These are phyloP conservation scores for Clarias fuscus DNA, from an alignment of 2,797 vertebrate genomes.

Conservation along the genomic window DNA sequence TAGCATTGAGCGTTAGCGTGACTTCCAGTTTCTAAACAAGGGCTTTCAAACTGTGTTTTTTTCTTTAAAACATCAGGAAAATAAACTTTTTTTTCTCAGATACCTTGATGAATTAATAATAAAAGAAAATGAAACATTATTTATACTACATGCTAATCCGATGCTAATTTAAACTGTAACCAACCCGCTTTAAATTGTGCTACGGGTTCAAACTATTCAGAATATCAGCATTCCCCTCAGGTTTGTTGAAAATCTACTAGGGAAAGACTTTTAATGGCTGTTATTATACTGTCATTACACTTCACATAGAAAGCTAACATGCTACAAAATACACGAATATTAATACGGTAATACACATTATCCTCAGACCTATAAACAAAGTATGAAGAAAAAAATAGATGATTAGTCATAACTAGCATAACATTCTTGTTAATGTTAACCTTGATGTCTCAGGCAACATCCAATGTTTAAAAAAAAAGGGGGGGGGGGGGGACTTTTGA, in stretches of 20 bases:
- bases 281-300: no score
- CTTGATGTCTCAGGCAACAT: no score
- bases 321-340: no score
- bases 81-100: background rate
- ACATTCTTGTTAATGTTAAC: no score
- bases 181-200: background rate
- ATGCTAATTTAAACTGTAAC: background rate
- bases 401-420: no score
- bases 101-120: background rate
- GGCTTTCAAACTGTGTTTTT: background rate
- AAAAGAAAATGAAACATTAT: background rate
- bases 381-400: background rate
- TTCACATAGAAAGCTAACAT: no score
- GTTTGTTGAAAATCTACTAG: background rate
- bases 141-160: background rate
- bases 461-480: no score
- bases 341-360: background rate
- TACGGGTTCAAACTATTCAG: background rate
- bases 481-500: no score
- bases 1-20: background rate
- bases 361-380: background rate
- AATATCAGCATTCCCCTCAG: background rate
- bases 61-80: background rate
- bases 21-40: background rate
- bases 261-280: no score